These are phyloP conservation scores for Perca flavescens DNA, from an alignment of 2,113 vertebrate genomes.

Conservation along the genomic window DNA sequence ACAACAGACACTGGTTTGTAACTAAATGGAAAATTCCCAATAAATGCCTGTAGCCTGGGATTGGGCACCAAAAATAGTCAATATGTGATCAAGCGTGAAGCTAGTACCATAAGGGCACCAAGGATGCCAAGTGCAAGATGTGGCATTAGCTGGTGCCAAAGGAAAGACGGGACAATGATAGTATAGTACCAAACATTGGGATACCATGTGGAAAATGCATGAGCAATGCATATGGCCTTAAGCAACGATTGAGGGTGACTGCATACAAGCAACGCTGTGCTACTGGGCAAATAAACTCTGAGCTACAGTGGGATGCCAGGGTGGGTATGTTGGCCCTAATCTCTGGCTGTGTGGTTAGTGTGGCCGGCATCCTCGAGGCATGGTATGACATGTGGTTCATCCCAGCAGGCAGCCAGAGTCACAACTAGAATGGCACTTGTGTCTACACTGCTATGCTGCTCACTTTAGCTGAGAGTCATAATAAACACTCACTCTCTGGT, in stretches of 20 bases:
- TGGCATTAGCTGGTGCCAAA: constrained; percentile 32
- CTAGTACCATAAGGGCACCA: constrained; percentile 55
- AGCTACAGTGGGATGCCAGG: constrained; percentile 55
- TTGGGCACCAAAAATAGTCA: constrained; percentile 30
- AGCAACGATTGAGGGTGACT: constrained; percentile 14
- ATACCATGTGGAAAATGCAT: constrained; percentile 21
- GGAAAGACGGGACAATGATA: neutral
- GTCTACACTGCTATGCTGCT: constrained; percentile 46
- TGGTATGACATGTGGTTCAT: constrained; percentile 61
- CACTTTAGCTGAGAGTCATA: constrained; percentile 39
- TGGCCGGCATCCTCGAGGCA: constrained; percentile 59
- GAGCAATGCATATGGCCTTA: constrained; percentile 29
- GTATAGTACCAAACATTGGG: constrained; percentile 17
- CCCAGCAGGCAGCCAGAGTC: constrained; percentile 59
- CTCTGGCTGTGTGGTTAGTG: constrained; percentile 58
- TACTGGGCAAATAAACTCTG: constrained; percentile 58
- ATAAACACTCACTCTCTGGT: constrained; percentile 3
- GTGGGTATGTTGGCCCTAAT: constrained; percentile 45
- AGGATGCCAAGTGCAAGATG: constrained; percentile 37
- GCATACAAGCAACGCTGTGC: constrained; percentile 44
- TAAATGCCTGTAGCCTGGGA: constrained; percentile 6
- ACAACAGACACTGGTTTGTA: constrained; percentile 23
- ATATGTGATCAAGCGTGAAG: constrained; percentile 34
- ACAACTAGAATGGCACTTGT: constrained; percentile 67
- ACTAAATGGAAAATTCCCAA: constrained; percentile 11